Percentiles rank a stretch among this genome's conserved stretches.
These are phyloP conservation scores for Papio anubis DNA, from an alignment of 2,113 vertebrate species.

Conservation along the genomic window DNA sequence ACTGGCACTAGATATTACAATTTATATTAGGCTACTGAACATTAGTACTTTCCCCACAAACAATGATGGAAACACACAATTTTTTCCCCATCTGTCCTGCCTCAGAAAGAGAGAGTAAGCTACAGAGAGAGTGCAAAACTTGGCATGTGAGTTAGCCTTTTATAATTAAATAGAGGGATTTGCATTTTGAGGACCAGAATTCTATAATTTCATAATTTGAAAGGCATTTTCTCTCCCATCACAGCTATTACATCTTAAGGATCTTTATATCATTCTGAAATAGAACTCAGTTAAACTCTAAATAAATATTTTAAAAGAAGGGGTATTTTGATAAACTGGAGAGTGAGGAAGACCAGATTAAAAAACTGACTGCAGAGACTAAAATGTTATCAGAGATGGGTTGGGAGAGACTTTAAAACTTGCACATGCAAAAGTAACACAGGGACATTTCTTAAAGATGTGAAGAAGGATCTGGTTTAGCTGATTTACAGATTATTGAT, in stretches of 20 bases:
- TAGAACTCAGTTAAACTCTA: constrained; percentile 23
- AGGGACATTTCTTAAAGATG: neutral
- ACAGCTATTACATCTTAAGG: constrained; percentile 3
- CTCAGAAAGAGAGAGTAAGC: neutral
- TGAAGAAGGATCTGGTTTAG: neutral
- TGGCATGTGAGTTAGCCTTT: neutral
- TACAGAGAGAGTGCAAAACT: neutral
- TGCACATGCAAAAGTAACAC: neutral
- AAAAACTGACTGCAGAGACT: neutral
- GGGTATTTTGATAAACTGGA: neutral
- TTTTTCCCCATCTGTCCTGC: neutral
- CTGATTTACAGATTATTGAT: neutral
- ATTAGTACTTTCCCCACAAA: neutral
- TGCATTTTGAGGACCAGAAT: constrained; percentile 30
- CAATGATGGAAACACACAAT: neutral
- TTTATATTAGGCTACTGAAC: neutral
- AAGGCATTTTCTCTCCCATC: neutral
- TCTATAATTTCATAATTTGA: constrained; percentile 31
- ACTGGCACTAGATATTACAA: neutral
- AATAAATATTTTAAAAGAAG: constrained; percentile 7
- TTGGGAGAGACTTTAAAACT: neutral
- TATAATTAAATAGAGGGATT: constrained; percentile 10
- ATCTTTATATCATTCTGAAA: neutral
- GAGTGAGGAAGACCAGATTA: neutral
- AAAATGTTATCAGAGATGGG: neutral